A percentile compares a stretch with the other conserved stretches of the same genome.
Evolutionary conservation across 2,113 vertebrate genomes (phyloP).

Genomic region (Corythornis cristatus): DNA sequence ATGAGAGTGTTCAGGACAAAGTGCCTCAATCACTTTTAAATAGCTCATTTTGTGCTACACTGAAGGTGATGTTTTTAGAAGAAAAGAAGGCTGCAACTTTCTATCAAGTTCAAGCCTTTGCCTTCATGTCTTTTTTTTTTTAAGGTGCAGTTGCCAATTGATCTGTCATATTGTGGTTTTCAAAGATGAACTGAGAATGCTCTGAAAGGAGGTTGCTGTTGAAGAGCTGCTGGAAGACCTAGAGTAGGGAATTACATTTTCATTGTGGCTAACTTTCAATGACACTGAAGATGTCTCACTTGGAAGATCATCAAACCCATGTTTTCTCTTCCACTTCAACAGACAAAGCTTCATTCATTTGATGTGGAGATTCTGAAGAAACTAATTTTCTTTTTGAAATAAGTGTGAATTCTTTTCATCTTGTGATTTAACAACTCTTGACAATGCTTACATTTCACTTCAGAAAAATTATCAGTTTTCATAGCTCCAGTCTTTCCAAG

Average conservation of each 20-base stretch:
- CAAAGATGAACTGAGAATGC: slow-evolving; percentile 43
- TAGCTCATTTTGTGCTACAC: slow-evolving; percentile 58
- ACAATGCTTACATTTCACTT: slow-evolving; percentile 48
- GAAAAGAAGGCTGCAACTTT: slow-evolving; percentile 49
- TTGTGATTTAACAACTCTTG: slow-evolving; percentile 41
- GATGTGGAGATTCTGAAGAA: slow-evolving; percentile 47
- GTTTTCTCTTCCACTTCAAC: slow-evolving; percentile 48
- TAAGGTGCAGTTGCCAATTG: slow-evolving; percentile 11
- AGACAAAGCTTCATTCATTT: slow-evolving; percentile 49
- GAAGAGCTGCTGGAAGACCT: slow-evolving; percentile 38
- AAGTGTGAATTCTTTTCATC: slow-evolving; percentile 64
- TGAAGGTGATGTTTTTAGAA: slow-evolving; percentile 42
- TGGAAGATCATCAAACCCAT: slow-evolving; percentile 43
- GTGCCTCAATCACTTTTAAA: slow-evolving; percentile 51
- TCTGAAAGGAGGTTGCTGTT: slow-evolving; percentile 37
- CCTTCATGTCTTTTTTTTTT: slow-evolving; percentile 1
- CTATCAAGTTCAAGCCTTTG: slow-evolving; percentile 38
- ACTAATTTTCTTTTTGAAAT: slow-evolving; percentile 63
- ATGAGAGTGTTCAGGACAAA: slow-evolving; percentile 25
- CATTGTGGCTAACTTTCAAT: slow-evolving; percentile 50
- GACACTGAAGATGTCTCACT: slow-evolving; percentile 46
- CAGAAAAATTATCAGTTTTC: slow-evolving; percentile 37
- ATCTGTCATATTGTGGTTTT: slow-evolving; percentile 50
- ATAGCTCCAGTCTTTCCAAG: neutral
- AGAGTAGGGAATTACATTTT: slow-evolving; percentile 58